Conservation (phyloP, 2,113 vertebrate genomes). For the Hydrolagus affinis region DNA sequence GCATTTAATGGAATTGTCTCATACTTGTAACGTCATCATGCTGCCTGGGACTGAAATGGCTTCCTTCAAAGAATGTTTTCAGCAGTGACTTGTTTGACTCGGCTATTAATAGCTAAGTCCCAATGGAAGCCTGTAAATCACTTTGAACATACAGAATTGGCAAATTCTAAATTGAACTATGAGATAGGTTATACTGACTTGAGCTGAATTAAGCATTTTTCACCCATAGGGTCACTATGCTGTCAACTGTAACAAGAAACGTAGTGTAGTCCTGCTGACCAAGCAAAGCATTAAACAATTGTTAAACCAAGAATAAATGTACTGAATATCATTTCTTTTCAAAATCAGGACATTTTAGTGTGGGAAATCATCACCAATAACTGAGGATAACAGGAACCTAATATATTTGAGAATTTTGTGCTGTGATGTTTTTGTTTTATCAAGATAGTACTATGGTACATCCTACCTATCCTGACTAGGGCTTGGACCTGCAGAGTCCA, state of each 20-base stretch:
- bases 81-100: slow-evolving; percentile 9
- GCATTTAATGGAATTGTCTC: neutral
- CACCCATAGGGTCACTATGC: neutral
- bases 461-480: no score
- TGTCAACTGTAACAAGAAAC: neutral
- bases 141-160: neutral
- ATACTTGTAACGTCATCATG: neutral
- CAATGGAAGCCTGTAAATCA: neutral
- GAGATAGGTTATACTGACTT: neutral
- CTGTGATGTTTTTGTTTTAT: no score
- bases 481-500: no score
- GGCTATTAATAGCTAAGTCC: slow-evolving; percentile 19
- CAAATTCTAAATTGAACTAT: slow-evolving; percentile 12
- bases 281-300: no score
- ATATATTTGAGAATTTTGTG: no score
- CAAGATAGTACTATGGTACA: no score
- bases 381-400: no score
- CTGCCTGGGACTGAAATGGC: neutral
- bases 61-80: neutral
- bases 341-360: no score
- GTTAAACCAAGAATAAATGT: no score
- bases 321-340: no score
- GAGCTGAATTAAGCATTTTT: neutral
- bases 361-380: no score
- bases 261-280: neutral